Base-by-base conservation (phyloP, 2,113 vertebrate genomes). In the Eulacestoma nigropectus region DNA sequence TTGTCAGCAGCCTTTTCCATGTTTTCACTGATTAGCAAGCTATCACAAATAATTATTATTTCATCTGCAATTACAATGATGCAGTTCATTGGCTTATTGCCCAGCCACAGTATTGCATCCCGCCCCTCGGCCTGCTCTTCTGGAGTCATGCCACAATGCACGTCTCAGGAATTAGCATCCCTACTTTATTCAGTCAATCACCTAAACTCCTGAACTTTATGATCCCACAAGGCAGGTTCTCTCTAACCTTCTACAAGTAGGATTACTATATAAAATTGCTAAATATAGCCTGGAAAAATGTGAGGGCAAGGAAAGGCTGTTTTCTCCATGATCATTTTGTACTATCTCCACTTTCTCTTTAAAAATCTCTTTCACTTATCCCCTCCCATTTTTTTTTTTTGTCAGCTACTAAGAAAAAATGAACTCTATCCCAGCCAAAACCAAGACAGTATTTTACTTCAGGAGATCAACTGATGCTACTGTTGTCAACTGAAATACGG, bases 1-100 rank as follows among this genome's bases (percentile, higher is more conserved):
- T 94, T 97, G 96, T 98, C 97, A 96, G 97, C 84, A 94, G 93
- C 93, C 97, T 97, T 96, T 96, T 95, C 89, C 81, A 80, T 90
- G 90, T 93, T 96, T 96, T 80, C 21, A 11, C 97, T 98, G 97
- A 97, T 98, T 96, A 98, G 96, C 94, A 91, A 97, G 84, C 79
- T 80, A 97, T 97, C 97, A 92, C 96, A 97, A 97, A 97, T 97
- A 96, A 98, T 98, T 97, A 97, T 97, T 97, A 97, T 96, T 98
- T 95, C 97, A 96, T 97, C 93, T 97, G 91, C 92, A 97, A 97
- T 97, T 97, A 97, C 96, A 97, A 95, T 96, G 97, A 97, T 87
- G 84, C 63, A 47, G 39, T 74, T 68, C 35, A 35, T 10, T 94
- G 97, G 97, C 96, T 96, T 67, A 22, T 75, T 94, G 92, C 96